Evolutionary conservation across 2,113 vertebrate genomes (phyloP), one percentile per base, ranked within the genome.

Genomic region (Carlito syrichta): DNA sequence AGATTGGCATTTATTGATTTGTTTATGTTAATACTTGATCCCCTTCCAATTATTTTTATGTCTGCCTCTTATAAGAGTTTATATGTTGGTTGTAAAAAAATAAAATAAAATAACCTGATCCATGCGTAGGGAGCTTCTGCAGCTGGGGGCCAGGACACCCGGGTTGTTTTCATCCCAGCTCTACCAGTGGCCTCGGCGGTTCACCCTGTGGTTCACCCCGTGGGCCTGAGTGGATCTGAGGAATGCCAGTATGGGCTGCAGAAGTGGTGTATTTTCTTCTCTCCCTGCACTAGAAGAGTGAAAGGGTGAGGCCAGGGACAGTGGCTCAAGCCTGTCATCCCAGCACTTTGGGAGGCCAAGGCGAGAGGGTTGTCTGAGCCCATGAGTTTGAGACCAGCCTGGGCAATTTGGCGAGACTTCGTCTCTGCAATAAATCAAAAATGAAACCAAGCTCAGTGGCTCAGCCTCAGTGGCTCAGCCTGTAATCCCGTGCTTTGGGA

Each of bases 1-100:
- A 88, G 45, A 81, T 73, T 89, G 48, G 38, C 27, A 56, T 85
- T 96, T 69, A 43, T 63, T 89, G 86, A 62, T 94, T 94, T 77
- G 35, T 40, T 89, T 86, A 48, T 14, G 25, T 62, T 85, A 76
- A 82, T 63, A 74, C n/a, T 88, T 96, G n/a, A 71, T 86, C 30
- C 54, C 1, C 17, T 69, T 96, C 54, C 25, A 60, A 8, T 95
- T 92, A 87, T 87, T 96, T 92, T 87, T 96, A 52, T 86, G 68
- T 86, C 89, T 74, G n/a, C n/a, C n/a, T n/a, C n/a, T n/a, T n/a
- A n/a, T n/a, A n/a, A n/a, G n/a, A 23, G 16, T 68, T 95, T 92
- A 87, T 83, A 43, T 63, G 35, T 63, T 90, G 71, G 23, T 87
- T 60, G 69, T 12, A 60, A 83, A 56, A 83, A 60, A 71, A n/a